Percentiles rank a stretch among this genome's conserved stretches.
phyloP scores from a whole-genome alignment of 2,797 vertebrate species.

The Pagetopsis macropterus region DNA sequence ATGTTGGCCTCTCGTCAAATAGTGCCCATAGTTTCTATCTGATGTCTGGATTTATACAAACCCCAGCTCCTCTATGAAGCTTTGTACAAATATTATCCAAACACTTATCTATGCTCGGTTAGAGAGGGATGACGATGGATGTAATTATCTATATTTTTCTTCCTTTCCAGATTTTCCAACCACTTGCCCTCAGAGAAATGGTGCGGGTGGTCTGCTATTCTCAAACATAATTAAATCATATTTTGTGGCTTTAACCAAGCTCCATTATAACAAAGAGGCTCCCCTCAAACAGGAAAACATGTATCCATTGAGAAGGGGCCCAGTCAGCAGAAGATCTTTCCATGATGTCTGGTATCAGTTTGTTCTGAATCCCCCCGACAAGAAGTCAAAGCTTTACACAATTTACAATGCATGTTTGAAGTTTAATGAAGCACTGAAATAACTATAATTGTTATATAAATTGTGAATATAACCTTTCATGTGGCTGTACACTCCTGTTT shows the following conservation, averaged over 20 bases:
- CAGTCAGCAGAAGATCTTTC: slow-evolving; percentile 74
- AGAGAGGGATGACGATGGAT: slow-evolving; percentile 61
- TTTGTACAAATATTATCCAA: slow-evolving; percentile 68
- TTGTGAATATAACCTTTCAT: background rate
- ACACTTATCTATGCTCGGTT: slow-evolving; percentile 68
- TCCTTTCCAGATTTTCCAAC: slow-evolving; percentile 57
- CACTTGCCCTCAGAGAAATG: slow-evolving; percentile 49
- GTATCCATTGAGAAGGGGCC: slow-evolving; percentile 65
- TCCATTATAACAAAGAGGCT: slow-evolving; percentile 65
- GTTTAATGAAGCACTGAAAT: slow-evolving; percentile 12
- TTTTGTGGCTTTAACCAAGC: slow-evolving; percentile 70
- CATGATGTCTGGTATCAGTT: slow-evolving; percentile 55
- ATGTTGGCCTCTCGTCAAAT: slow-evolving; percentile 45
- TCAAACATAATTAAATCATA: slow-evolving; percentile 78
- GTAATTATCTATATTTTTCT: slow-evolving; percentile 69
- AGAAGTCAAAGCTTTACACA: slow-evolving; percentile 13
- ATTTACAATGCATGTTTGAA: slow-evolving; percentile 1
- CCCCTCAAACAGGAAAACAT: slow-evolving; percentile 63
- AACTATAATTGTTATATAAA: background rate
- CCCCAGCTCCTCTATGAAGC: slow-evolving; percentile 23
- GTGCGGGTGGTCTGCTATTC: slow-evolving; percentile 76
- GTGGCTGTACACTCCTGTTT: background rate
- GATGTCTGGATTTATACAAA: slow-evolving; percentile 48
- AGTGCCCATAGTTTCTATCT: slow-evolving; percentile 24
- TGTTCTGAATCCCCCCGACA: slow-evolving; percentile 3